A percentile compares a stretch with the other conserved stretches of the same genome.
Conservation (phyloP, 1,140 invertebrate genomes). For the Marisa cornuarietis region DNA sequence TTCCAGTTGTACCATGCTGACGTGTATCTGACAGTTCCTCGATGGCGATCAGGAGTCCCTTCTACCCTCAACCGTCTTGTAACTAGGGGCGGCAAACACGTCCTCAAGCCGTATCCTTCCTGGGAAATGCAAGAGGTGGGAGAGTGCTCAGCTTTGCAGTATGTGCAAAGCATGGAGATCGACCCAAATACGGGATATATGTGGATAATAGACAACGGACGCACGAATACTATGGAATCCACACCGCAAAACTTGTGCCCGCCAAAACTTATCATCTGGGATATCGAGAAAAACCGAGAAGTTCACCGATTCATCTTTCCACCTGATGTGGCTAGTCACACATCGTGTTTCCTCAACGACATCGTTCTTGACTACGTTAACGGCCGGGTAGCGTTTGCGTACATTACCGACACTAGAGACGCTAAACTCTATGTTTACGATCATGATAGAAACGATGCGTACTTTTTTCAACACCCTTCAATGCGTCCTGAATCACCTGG, state of each 20-base stretch:
- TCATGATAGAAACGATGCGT: conserved; percentile 27
- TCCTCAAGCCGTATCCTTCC: conserved; percentile 44
- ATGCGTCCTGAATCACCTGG: conserved; percentile 34
- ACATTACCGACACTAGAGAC: conserved; percentile 44
- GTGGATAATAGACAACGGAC: conserved; percentile 51
- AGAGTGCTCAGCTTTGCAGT: conserved; percentile 46
- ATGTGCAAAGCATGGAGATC: conserved; percentile 50
- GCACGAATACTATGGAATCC: conserved; percentile 1
- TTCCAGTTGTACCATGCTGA: conserved; percentile 38
- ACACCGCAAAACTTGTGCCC: conserved; percentile 31
- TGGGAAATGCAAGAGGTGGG: conserved; percentile 43
- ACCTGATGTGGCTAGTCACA: conserved; percentile 21
- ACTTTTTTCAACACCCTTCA: conserved; percentile 34
- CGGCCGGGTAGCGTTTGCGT: conserved; percentile 37
- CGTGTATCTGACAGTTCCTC: conserved; percentile 46
- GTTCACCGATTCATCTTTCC: conserved; percentile 41
- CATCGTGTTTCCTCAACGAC: conserved; percentile 45
- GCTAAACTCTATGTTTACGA: conserved; percentile 44
- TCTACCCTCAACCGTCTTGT: conserved; percentile 30
- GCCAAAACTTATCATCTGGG: conserved; percentile 46
- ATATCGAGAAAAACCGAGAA: conserved; percentile 35
- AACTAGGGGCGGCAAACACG: conserved; percentile 4
- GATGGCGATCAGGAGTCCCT: conserved; percentile 38
- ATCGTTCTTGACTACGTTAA: conserved; percentile 44
- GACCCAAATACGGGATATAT: conserved; percentile 48